phyloP scores from a whole-genome alignment of 2,888 invertebrate species.

The Pseudanteris insignis region DNA sequence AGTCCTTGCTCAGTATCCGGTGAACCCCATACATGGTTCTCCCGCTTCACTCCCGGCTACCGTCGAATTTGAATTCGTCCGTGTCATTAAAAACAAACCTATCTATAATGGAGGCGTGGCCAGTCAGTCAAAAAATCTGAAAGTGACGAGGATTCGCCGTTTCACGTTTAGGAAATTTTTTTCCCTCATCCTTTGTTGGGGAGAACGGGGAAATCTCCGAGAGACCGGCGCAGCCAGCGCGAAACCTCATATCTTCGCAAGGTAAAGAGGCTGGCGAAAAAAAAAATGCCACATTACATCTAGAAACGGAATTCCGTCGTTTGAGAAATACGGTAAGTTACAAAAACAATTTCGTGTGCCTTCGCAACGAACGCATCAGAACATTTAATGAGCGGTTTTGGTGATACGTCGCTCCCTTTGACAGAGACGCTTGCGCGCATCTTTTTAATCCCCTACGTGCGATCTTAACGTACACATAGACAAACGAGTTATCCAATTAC shows the following conservation, averaged over 20 bases:
- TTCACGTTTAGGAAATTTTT: conserved; percentile 53
- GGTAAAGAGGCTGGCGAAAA: conserved; percentile 35
- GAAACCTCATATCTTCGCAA: conserved; percentile 38
- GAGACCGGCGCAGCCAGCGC: conserved; percentile 3
- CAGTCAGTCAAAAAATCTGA: too few relatives aligned
- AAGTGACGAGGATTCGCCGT: too few relatives aligned
- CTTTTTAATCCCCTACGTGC: conserved; percentile 21
- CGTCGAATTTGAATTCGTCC: too few relatives aligned
- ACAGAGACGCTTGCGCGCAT: conserved; percentile 4
- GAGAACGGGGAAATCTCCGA: too few relatives aligned
- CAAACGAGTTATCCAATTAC: conserved; percentile 28
- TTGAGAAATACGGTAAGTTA: conserved; percentile 34
- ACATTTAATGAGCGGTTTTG: conserved; percentile 31
- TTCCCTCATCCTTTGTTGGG: conserved; percentile 45
- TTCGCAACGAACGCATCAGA: conserved; percentile 24
- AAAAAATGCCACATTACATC: conserved; percentile 35
- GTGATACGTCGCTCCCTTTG: conserved; percentile 26
- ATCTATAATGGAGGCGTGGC: too few relatives aligned
- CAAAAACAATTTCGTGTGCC: conserved; percentile 17
- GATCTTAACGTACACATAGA: conserved; percentile 21
- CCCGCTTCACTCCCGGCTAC: too few relatives aligned
- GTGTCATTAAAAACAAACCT: too few relatives aligned
- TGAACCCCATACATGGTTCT: too few relatives aligned
- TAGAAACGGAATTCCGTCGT: conserved; percentile 50
- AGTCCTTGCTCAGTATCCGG: too few relatives aligned